phyloP scores from a whole-genome alignment of 1,140 invertebrate genomes.

The Scaptomyza hsui region DNA sequence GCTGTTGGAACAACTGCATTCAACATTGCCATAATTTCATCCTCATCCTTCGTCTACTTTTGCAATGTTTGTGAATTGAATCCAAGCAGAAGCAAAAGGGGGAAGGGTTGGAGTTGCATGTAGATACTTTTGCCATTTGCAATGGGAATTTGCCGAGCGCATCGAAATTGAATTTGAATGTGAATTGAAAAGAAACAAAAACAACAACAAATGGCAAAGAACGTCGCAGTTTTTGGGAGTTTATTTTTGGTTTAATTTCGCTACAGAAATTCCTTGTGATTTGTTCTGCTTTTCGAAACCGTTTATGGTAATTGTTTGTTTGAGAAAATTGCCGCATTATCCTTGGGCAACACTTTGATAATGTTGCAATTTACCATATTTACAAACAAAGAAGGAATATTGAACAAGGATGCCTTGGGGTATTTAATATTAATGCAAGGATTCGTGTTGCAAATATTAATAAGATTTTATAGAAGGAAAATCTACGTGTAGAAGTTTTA shows the following conservation, averaged over 20 bases:
- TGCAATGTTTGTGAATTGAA: slow-evolving; percentile 69
- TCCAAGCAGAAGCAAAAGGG: slow-evolving; percentile 24
- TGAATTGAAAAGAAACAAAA: slow-evolving; percentile 54
- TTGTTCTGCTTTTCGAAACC: slow-evolving; percentile 8
- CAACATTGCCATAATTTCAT: slow-evolving; percentile 67
- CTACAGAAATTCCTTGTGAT: slow-evolving; percentile 11
- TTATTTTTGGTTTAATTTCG: slow-evolving; percentile 13
- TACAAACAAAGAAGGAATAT: neutral
- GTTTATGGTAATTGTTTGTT: slow-evolving; percentile 26
- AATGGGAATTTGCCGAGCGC: slow-evolving; percentile 46
- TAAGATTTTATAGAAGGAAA: too few relatives aligned
- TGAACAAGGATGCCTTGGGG: neutral
- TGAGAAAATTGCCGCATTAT: slow-evolving; percentile 37
- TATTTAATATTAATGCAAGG: neutral
- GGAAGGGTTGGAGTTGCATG: neutral
- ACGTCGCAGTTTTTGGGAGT: slow-evolving; percentile 12
- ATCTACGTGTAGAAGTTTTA: too few relatives aligned
- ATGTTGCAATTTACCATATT: slow-evolving; percentile 14
- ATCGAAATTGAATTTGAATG: slow-evolving; percentile 72
- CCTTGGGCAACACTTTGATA: slow-evolving; percentile 47
- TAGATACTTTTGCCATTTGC: slow-evolving; percentile 27
- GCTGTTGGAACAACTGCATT: slow-evolving; percentile 57
- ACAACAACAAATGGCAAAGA: slow-evolving; percentile 13
- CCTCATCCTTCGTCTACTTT: slow-evolving; percentile 46
- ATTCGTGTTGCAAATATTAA: neutral